These are phyloP conservation scores for Ceratosolen solmsi DNA, from an alignment of 1,140 invertebrate species.

Conservation along the genomic window DNA sequence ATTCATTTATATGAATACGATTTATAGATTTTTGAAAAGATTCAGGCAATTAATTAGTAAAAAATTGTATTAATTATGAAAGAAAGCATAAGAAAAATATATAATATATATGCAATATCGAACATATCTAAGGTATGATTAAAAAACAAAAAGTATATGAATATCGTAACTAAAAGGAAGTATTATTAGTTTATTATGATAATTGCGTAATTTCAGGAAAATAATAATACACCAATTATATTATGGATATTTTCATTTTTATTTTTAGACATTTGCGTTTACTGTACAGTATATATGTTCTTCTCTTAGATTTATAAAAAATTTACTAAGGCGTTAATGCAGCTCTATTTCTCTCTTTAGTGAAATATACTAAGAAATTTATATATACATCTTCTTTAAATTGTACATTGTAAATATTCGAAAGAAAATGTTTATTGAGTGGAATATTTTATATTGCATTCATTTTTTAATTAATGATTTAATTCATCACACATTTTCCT, in stretches of 20 bases:
- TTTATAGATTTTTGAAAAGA: too few relatives aligned
- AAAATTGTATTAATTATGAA: too few relatives aligned
- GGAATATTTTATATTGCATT: not conserved
- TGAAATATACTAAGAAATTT: slow-evolving; percentile 7
- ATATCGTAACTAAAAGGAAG: too few relatives aligned
- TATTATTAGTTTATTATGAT: too few relatives aligned
- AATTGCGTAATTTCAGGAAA: not conserved
- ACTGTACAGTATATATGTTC: slow-evolving; percentile 15
- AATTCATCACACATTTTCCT: not conserved
- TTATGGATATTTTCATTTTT: slow-evolving; percentile 26
- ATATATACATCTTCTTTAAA: not conserved
- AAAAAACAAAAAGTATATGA: too few relatives aligned
- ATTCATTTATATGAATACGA: too few relatives aligned
- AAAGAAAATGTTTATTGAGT: not conserved
- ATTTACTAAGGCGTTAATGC: not conserved
- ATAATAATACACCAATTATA: not conserved
- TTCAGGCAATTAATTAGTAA: too few relatives aligned
- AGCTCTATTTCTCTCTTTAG: not conserved
- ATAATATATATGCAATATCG: too few relatives aligned
- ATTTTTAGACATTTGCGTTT: not conserved
- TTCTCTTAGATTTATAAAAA: slow-evolving; percentile 31
- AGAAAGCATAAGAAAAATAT: too few relatives aligned
- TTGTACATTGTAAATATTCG: not conserved
- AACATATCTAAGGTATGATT: too few relatives aligned
- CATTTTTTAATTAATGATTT: not conserved